Conservation (phyloP, 1,140 invertebrate species). For the Apis cerana region DNA sequence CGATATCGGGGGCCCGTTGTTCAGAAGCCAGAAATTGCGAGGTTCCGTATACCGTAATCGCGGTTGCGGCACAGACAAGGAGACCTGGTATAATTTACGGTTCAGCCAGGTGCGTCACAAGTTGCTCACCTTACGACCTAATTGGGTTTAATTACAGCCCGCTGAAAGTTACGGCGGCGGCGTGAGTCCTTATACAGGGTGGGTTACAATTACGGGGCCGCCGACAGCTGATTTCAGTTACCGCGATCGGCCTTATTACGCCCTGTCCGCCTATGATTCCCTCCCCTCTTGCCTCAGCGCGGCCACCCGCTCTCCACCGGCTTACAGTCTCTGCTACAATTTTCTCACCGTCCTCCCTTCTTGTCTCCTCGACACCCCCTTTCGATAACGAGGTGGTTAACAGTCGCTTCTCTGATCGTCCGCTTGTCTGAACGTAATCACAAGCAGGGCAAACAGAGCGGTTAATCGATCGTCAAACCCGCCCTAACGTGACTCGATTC, state of each 20-base stretch:
- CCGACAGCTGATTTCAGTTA: slow-evolving; percentile 49
- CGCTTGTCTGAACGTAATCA: slow-evolving; percentile 12
- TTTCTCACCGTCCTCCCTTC: neutral
- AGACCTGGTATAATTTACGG: slow-evolving; percentile 58
- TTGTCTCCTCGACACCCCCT: neutral
- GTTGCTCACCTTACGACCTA: slow-evolving; percentile 67
- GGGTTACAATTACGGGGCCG: slow-evolving; percentile 49
- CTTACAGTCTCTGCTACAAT: too few species aligned
- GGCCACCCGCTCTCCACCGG: too few species aligned
- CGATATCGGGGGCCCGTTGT: neutral
- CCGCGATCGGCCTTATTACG: slow-evolving; percentile 39
- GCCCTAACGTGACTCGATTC: neutral
- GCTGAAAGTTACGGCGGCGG: slow-evolving; percentile 55
- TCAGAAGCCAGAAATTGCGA: slow-evolving; percentile 34
- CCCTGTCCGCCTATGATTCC: neutral
- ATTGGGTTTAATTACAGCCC: slow-evolving; percentile 66
- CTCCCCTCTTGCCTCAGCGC: too few species aligned
- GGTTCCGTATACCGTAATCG: slow-evolving; percentile 51
- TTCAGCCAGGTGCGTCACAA: slow-evolving; percentile 62
- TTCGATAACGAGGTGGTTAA: neutral
- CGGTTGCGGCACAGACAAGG: slow-evolving; percentile 22
- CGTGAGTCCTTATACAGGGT: slow-evolving; percentile 31
- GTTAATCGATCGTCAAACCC: slow-evolving; percentile 33
- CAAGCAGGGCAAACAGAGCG: slow-evolving; percentile 13
- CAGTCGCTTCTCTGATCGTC: neutral